Evolutionary conservation across 2,888 invertebrate species (phyloP), one percentile per base, ranked within the genome.

Genomic region (Acleris emargana): DNA sequence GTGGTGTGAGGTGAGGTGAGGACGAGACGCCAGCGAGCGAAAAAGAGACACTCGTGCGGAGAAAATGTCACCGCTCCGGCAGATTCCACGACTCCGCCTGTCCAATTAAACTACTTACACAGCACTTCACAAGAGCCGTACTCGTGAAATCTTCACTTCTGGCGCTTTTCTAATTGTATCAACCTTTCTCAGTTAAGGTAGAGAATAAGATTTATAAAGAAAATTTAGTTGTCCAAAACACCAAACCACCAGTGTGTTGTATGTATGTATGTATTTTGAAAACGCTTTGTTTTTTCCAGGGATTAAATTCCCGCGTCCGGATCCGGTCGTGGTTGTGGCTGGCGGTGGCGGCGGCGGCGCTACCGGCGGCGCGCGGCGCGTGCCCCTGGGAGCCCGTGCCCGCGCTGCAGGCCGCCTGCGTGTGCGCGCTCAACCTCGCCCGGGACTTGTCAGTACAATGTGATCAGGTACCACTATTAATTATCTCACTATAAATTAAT

Each of bases 381-480:
- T 98, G 98, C 87, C 97, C 98, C 1, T 97, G 97, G 97, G 96
- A 96, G 76, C 93, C 94, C 67, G 95, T 96, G 69, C 93, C 95
- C 25, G 93, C 94, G 55, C 94, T 98, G 68, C 97, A 97, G 79
- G 94, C 96, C 57, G 95, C 97, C 53, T 98, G 98, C 85, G 94
- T 97, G 68, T 98, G 98, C 88, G 97, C 97, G 69, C 96, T 96
- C 85, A 97, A 97, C 83, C 93, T 97, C 69, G 97, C 96, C 51
- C 94, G 95, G 74, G 97, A 97, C 83, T 93, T 98, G 16, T 97
- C 97, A 42, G 96, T 98, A 71, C 97, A 98, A 88, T 98, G 97
- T 87, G 97, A 97, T 88, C 96, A 97, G 93, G 94, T 94, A 86
- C 75, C 54, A 52, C 7, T 20, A 22, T 20, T n/a, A 52, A 32